These are phyloP conservation scores for Drosophila paracracens DNA, from an alignment of 2,888 invertebrate species.

Conservation along the genomic window DNA sequence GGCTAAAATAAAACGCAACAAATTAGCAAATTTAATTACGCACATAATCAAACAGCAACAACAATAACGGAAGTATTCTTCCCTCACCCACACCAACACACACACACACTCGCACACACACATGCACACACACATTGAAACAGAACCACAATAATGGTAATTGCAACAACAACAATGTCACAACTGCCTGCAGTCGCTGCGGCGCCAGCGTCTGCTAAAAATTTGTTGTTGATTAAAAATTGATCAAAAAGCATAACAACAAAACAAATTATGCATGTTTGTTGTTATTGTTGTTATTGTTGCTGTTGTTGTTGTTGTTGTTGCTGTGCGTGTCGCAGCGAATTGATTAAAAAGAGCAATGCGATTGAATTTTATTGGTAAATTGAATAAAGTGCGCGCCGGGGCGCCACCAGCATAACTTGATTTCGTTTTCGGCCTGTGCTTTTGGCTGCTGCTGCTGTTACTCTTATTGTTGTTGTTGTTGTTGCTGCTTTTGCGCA, in stretches of 20 bases:
- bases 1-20: conserved; percentile 45
- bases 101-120: conserved; percentile 1
- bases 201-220: conserved; percentile 19
- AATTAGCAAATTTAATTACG: conserved; percentile 71
- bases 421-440: conserved; percentile 31
- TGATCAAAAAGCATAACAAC: conserved; percentile 75
- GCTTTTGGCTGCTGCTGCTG: conserved; percentile 1
- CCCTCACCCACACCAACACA: neutral
- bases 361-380: conserved; percentile 84
- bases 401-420: conserved; percentile 55
- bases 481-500: conserved; percentile 20
- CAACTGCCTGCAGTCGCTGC: conserved; percentile 37
- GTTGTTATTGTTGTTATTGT: conserved; percentile 12
- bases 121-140: conserved; percentile 7
- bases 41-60: conserved; percentile 56
- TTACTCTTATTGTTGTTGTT: conserved; percentile 7
- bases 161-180: conserved; percentile 35
- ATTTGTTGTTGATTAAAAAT: conserved; percentile 72
- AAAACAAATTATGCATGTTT: conserved; percentile 68
- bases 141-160: conserved; percentile 10
- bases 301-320: conserved; percentile 22
- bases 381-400: conserved; percentile 82
- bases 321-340: conserved; percentile 62
- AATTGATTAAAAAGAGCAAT: conserved; percentile 83
- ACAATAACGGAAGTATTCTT: conserved; percentile 15